Evolutionary conservation across 1,140 invertebrate species (phyloP).

Genomic region (Cydia splendana): DNA sequence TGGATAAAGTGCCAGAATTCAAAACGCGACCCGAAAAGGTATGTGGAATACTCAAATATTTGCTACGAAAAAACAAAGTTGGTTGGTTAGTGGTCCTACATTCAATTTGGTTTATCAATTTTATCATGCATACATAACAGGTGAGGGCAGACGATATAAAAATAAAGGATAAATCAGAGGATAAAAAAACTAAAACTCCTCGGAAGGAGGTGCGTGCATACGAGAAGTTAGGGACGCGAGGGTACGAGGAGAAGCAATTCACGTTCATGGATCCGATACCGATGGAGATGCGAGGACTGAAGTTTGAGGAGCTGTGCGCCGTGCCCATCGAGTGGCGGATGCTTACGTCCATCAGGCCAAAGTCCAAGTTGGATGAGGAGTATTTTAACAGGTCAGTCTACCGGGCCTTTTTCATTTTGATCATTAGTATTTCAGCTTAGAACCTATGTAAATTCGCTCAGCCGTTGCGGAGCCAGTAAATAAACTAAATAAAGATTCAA

Average conservation of each 20-base stretch:
- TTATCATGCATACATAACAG: constrained; percentile 44
- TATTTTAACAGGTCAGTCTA: constrained; percentile 87
- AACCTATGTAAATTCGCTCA: no score
- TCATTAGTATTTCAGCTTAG: no score
- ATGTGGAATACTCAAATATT: constrained; percentile 36
- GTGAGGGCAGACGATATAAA: constrained; percentile 84
- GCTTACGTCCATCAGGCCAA: constrained; percentile 92
- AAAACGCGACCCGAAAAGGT: constrained; percentile 94
- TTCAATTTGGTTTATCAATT: constrained; percentile 38
- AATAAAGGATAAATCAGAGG: constrained; percentile 82
- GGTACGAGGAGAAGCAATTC: constrained; percentile 82
- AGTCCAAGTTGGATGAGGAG: constrained; percentile 90
- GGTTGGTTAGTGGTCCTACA: constrained; percentile 28
- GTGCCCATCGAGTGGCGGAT: constrained; percentile 97
- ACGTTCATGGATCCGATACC: constrained; percentile 90
- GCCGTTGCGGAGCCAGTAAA: no score
- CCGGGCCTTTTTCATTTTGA: no score
- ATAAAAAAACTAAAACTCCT: constrained; percentile 84
- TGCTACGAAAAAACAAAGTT: background rate
- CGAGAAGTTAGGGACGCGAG: constrained; percentile 75
- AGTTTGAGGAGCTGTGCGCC: constrained; percentile 88
- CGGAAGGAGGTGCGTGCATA: constrained; percentile 83
- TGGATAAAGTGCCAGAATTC: constrained; percentile 93
- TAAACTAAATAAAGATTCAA: no score
- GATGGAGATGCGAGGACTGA: constrained; percentile 88